Base-by-base conservation (phyloP, 1,140 invertebrate species). In the Lepidostoma basale region DNA sequence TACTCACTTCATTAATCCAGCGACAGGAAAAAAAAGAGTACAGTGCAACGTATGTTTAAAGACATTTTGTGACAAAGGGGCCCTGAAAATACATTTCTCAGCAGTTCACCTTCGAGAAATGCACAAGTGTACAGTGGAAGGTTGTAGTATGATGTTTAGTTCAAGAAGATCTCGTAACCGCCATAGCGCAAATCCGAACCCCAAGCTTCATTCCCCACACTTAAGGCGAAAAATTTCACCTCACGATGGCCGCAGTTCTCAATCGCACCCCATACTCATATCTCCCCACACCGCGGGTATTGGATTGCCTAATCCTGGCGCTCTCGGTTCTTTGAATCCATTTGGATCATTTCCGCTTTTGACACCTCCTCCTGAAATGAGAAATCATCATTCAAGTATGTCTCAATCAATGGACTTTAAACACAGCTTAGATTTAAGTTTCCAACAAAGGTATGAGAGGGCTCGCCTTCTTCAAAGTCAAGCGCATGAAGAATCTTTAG, bases 61-160 rank as follows among this genome's bases (percentile, higher is more conserved):
- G 81, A 99, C 97, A 25, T 99, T 99, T 83, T 99, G 98, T 85
- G 98, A 99, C 85, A 99, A 99, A 84, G 97, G 97, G 58, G 98
- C 98, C 0, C 85, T 99, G 0, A 99, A 99, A 83, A 99, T 99
- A 20, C 98, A 99, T 78, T 99, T 98, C 77, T 98, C 96, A 45
- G 98, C 98, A 0, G 98, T 99, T 4, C 98, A 99, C 81, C 79
- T 99, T 62, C 88, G 95, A 16, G 98, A 99, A 84, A 99, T 99
- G 97, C 98, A 99, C 80, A 97, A 96, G 79, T 99, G 98, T 78
- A 98, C 97, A 0, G 96, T 99, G 0, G 93, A 96, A 75, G 97
- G 98, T 0, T 99, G 98, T 82, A 98, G 94, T 77, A 99, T 98
- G 95, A 98, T 98, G 94, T 99, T 99, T 78, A 98, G 96, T 78